Evolutionary conservation across 1,140 invertebrate genomes (phyloP).

Genomic region (Drosophila novamexicana): DNA sequence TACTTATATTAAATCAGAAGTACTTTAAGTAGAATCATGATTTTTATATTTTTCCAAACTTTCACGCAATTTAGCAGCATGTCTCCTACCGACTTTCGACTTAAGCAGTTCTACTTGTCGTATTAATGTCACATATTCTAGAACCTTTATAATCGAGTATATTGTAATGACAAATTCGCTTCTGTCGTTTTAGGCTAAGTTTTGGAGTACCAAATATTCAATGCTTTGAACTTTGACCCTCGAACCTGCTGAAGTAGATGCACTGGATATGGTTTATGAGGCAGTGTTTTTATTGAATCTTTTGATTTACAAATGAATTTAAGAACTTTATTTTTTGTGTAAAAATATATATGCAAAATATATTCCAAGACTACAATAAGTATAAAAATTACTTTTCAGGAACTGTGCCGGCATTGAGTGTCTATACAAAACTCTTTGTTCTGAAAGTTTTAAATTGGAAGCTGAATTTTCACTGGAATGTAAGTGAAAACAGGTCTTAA

Average conservation of each 20-base stretch:
- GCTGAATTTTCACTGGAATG: no score
- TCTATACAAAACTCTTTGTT: no score
- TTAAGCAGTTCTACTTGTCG: background rate
- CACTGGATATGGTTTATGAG: background rate
- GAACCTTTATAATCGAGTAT: background rate
- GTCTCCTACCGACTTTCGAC: no score
- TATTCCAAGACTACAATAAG: conserved; percentile 22
- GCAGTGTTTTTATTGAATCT: conserved; percentile 7
- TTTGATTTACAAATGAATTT: conserved; percentile 17
- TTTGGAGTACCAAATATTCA: conserved; percentile 3
- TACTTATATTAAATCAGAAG: no score
- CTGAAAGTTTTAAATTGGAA: no score
- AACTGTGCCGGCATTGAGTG: no score
- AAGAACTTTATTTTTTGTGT: conserved; percentile 6
- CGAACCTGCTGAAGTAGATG: background rate
- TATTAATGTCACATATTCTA: background rate
- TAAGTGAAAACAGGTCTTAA: no score
- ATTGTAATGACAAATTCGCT: background rate
- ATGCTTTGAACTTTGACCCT: background rate
- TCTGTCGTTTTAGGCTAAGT: conserved; percentile 21
- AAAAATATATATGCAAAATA: conserved; percentile 15
- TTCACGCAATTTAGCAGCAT: no score
- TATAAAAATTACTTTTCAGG: conserved; percentile 6
- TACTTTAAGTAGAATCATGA: no score
- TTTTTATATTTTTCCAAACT: no score